Percentiles rank a stretch among this genome's conserved stretches.
phyloP scores from a whole-genome alignment of 2,888 invertebrate species.

The Xanthorhoe spadicearia region DNA sequence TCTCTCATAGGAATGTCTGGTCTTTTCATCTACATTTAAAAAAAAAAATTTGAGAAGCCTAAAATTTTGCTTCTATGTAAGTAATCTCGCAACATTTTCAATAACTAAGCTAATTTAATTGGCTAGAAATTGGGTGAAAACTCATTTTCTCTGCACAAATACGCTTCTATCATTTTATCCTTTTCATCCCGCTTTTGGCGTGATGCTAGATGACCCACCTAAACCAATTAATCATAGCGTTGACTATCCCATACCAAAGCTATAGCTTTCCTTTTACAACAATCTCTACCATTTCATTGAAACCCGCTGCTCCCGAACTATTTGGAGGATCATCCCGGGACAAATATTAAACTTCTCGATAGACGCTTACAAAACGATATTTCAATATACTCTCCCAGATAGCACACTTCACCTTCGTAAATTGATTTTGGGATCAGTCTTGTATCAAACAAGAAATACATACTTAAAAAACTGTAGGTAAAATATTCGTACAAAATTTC shows the following conservation, averaged over 20 bases:
- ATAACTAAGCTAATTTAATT: no score
- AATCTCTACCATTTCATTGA: conserved; percentile 27
- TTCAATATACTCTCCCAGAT: conserved; percentile 25
- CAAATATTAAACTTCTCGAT: conserved; percentile 30
- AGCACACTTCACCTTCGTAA: conserved; percentile 18
- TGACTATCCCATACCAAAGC: not conserved
- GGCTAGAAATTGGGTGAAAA: no score
- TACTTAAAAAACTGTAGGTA: not conserved
- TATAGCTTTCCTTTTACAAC: not conserved
- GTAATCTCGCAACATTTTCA: no score
- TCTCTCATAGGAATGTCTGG: no score
- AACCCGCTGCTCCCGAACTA: conserved; percentile 27
- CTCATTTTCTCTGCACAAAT: no score
- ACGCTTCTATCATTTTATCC: no score
- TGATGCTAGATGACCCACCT: no score
- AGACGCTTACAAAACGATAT: conserved; percentile 18
- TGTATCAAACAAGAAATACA: conserved; percentile 3
- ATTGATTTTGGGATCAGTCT: conserved; percentile 27
- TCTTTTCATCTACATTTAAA: no score
- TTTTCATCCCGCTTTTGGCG: no score
- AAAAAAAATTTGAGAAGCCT: no score
- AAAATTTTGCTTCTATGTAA: no score
- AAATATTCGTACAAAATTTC: not conserved
- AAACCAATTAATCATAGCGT: not conserved
- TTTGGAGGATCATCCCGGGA: conserved; percentile 21